These are phyloP conservation scores for Muscidifurax raptorellus DNA, from an alignment of 1,140 invertebrate species.

Conservation along the genomic window DNA sequence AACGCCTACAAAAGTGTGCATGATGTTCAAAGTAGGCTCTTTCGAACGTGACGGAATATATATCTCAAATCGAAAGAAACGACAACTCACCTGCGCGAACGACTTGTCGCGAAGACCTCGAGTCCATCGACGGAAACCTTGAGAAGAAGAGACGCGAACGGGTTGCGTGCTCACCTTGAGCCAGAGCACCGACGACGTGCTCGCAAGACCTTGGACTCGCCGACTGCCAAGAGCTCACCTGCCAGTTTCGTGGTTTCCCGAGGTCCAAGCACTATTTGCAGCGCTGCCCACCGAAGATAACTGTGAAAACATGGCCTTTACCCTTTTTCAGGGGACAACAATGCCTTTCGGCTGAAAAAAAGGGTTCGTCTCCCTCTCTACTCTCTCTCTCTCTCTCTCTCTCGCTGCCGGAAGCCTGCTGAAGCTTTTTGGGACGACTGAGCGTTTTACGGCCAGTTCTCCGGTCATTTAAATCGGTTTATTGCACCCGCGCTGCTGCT, in stretches of 20 bases:
- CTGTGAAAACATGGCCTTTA: conserved; percentile 56
- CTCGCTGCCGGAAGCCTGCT: conserved; percentile 26
- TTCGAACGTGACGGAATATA: not conserved
- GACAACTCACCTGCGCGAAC: conserved; percentile 32
- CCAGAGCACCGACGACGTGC: conserved; percentile 47
- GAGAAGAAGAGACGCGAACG: not conserved
- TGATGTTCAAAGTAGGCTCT: not conserved
- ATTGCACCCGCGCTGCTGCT: conserved; percentile 58
- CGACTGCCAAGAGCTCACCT: conserved; percentile 65
- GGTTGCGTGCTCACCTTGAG: not conserved
- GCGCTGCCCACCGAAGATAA: conserved; percentile 55
- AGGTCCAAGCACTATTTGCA: conserved; percentile 59
- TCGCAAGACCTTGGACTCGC: conserved; percentile 66
- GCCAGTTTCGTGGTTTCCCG: conserved; percentile 64
- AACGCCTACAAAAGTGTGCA: too few species aligned
- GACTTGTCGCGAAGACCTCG: not conserved
- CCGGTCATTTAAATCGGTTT: conserved; percentile 61
- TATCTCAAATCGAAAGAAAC: not conserved
- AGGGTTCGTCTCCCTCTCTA: conserved; percentile 14
- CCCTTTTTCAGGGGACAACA: conserved; percentile 56
- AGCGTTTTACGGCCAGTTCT: conserved; percentile 40
- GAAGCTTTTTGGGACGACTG: not conserved
- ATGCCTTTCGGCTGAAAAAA: conserved; percentile 39
- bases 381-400: conserved; percentile 47
- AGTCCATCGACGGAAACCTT: not conserved